Evolutionary conservation across 2,888 invertebrate species (phyloP), one percentile per base, ranked within the genome.

Genomic region (Scrobipalpa atriplicella): DNA sequence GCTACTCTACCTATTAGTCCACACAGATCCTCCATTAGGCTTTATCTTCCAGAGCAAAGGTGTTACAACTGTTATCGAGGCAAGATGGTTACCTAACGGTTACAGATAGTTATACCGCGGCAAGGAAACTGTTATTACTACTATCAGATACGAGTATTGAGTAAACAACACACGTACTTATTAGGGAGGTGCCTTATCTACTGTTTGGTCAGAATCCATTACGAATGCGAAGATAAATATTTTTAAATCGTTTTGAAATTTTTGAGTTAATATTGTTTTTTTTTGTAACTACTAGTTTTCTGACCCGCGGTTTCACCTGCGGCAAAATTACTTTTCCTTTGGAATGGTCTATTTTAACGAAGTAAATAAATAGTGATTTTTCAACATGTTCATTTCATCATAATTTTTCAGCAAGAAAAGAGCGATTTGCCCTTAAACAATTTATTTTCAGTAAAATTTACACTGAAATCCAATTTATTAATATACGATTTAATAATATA

Each of bases 51-150:
- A 71, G 78, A 76, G 74, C 70, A 76, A 74, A 75, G 72, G 72
- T 66, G 62, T 63, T 60, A 39, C 54, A 41, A 61, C 63, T 68
- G 70, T 73, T 74, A 75, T 77, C 73, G 68, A 39, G 41, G 58
- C 67, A 73, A 73, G 74, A 75, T 75, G 72, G 70, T 72, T 74
- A 73, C 71, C 70, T 73, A 78, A 75, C 73, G 78, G 74, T 75
- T 68, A 66, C 69, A 70, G 73, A 70, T 70, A 70, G 73, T 68
- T 70, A 67, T 64, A 64, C n/a, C 13, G 29, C 56, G 51, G 68
- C 73, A 70, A 83, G 82, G 78, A 80, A 84, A 84, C 80, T 79
- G 78, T 77, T 76, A 80, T 79, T 72, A 81, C 79, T 83, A 85
- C 79, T 83, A 85, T 86, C 81, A 74, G 81, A 82, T 83, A 85